A percentile compares a stretch with the other conserved stretches of the same genome.
Conservation (phyloP, 2,113 vertebrate species). For the Tetrax tetrax region DNA sequence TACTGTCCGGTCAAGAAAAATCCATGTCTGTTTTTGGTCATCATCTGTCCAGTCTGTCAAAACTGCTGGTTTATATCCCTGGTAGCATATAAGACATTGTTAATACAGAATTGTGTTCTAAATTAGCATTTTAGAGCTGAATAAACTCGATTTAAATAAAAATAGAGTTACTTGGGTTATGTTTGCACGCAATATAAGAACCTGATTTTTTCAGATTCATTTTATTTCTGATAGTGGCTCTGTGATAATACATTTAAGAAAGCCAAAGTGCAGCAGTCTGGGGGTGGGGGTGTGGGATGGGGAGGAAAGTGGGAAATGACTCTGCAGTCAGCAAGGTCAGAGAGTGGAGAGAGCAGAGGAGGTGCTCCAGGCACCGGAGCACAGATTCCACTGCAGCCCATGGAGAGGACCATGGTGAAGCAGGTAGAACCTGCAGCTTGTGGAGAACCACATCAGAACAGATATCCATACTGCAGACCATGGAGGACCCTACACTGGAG, state of each 20-base stretch:
- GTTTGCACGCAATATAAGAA: neutral
- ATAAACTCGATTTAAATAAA: neutral
- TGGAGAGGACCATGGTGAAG: neutral
- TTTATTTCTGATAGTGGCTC: neutral
- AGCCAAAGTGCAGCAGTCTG: neutral
- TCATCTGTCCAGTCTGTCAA: neutral
- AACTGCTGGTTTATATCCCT: neutral
- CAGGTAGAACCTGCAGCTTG: neutral
- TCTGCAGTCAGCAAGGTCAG: neutral
- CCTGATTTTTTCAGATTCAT: neutral
- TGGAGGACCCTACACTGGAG: neutral
- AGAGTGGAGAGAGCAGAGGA: neutral
- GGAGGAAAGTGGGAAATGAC: neutral
- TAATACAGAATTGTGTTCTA: neutral
- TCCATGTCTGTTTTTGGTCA: neutral
- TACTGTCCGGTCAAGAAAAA: neutral
- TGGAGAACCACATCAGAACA: neutral
- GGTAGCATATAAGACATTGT: neutral
- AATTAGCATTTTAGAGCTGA: neutral
- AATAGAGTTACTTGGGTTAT: neutral
- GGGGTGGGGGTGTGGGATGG: too few species aligned
- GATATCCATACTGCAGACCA: neutral
- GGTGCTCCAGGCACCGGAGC: neutral
- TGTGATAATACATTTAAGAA: neutral
- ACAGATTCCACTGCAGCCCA: neutral